Evolutionary conservation across 2,797 vertebrate genomes (phyloP).

Genomic region (Pteropus rufus): DNA sequence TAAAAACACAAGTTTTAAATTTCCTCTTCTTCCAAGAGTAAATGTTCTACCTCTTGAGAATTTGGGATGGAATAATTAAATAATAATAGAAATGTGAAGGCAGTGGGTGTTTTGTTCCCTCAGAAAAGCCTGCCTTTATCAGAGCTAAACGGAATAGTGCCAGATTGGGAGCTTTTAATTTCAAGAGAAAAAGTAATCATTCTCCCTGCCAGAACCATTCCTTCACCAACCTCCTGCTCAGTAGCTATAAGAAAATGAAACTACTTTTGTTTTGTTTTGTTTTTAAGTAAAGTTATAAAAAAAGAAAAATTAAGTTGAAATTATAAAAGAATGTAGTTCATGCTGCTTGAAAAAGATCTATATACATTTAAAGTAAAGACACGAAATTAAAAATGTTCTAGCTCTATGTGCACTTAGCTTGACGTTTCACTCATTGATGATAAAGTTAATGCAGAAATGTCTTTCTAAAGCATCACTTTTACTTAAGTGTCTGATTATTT

Average conservation of each 20-base stretch:
- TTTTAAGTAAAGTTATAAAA: background rate
- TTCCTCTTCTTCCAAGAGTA: background rate
- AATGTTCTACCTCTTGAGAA: constrained; percentile 24
- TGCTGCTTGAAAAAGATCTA: background rate
- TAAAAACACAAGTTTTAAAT: background rate
- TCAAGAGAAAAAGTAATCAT: background rate
- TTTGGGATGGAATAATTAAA: constrained; percentile 58
- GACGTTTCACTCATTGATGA: background rate
- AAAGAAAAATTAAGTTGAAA: constrained; percentile 18
- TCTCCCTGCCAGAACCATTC: background rate
- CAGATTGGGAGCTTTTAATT: constrained; percentile 34
- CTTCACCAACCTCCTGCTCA: background rate
- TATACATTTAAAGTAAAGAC: background rate
- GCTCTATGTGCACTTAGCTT: background rate
- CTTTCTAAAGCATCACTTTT: background rate
- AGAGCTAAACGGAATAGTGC: background rate
- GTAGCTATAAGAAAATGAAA: background rate
- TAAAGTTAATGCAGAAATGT: background rate
- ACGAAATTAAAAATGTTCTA: constrained; percentile 1
- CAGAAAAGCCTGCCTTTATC: background rate
- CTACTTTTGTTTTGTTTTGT: background rate
- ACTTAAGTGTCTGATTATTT: background rate
- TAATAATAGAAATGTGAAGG: constrained; percentile 33
- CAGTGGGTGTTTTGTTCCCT: constrained; percentile 44
- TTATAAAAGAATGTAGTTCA: background rate